Conservation (phyloP, 1,140 invertebrate genomes). For the Pseudomyrmex gracilis region DNA sequence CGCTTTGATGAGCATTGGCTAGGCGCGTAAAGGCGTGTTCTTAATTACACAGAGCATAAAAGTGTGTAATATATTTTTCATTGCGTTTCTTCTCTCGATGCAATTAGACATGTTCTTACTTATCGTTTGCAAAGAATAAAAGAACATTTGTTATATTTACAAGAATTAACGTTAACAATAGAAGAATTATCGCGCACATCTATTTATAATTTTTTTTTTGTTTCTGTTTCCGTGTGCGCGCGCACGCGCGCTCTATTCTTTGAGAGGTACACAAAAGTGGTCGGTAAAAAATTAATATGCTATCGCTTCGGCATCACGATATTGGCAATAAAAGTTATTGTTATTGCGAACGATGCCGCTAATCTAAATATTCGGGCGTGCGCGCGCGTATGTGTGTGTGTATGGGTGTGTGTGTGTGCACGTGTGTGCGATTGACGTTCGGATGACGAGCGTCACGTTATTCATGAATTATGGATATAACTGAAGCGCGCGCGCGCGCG, state of each 20-base stretch:
- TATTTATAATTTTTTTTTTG: too few species aligned
- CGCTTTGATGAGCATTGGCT: conserved; percentile 46
- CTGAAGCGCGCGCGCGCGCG: conserved; percentile 31
- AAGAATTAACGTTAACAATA: too few species aligned
- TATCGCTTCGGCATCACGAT: conserved; percentile 49
- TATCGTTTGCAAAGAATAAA: too few species aligned
- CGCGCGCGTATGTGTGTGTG: conserved; percentile 9
- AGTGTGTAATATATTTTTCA: neutral
- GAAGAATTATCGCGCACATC: too few species aligned
- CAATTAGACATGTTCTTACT: neutral
- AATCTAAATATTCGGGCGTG: conserved; percentile 55
- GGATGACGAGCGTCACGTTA: conserved; percentile 57
- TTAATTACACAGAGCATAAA: conserved; percentile 45
- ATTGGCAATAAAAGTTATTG: conserved; percentile 55
- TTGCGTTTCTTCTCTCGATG: neutral
- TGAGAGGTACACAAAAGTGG: conserved; percentile 9
- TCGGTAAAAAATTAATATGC: conserved; percentile 52
- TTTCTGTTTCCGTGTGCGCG: too few species aligned
- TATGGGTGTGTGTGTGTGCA: neutral
- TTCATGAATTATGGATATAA: conserved; percentile 70
- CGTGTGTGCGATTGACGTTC: conserved; percentile 43
- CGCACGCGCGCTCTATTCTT: neutral
- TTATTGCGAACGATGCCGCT: conserved; percentile 51
- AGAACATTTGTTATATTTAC: too few species aligned
- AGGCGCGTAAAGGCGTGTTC: conserved; percentile 48